These are phyloP conservation scores for Hydrotaea cyrtoneurina DNA, from an alignment of 2,888 invertebrate species.

Conservation along the genomic window DNA sequence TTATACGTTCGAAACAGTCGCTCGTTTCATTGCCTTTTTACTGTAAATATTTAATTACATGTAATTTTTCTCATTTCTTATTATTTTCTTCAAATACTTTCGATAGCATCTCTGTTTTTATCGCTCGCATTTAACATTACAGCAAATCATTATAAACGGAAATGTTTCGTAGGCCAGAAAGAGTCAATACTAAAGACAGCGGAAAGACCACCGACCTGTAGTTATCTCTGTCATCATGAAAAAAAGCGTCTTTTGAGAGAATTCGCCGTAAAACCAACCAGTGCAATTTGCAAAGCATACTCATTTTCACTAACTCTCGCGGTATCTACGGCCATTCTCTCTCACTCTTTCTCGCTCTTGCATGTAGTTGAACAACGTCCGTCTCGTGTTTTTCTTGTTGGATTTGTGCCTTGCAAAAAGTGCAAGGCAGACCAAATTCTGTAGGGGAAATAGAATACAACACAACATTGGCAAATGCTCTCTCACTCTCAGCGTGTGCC, in stretches of 20 bases:
- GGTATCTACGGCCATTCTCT: too few species aligned
- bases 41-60: too few species aligned
- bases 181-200: background rate
- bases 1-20: too few species aligned
- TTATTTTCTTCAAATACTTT: too few species aligned
- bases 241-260: constrained; percentile 73
- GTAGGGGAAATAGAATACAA: background rate
- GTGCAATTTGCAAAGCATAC: too few species aligned
- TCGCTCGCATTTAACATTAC: background rate
- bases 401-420: constrained; percentile 1
- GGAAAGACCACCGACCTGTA: background rate
- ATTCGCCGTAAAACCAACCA: constrained; percentile 72
- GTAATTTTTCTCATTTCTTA: too few species aligned
- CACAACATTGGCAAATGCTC: background rate
- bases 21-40: too few species aligned
- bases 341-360: background rate
- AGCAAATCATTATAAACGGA: background rate
- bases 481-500: background rate
- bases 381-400: background rate
- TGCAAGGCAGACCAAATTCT: background rate
- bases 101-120: background rate
- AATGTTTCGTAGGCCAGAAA: background rate
- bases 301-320: background rate
- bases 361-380: background rate
- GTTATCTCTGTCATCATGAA: background rate